phyloP scores from a whole-genome alignment of 2,888 invertebrate genomes.

The Cantharis nigra region DNA sequence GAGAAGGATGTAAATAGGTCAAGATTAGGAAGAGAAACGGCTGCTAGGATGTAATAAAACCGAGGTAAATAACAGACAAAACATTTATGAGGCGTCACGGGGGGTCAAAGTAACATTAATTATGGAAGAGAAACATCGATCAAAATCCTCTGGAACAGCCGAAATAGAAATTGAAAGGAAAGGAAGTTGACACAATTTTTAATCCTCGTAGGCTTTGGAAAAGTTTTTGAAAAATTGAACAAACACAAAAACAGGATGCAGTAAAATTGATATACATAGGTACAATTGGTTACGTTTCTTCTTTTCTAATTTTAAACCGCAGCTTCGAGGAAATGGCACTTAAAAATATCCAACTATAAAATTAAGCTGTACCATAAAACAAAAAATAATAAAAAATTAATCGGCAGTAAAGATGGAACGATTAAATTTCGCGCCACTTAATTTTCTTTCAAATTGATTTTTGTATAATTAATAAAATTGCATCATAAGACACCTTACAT shows the following conservation, averaged over 20 bases:
- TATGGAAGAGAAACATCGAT: background rate
- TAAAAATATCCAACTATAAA: background rate
- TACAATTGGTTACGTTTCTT: background rate
- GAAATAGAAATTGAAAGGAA: background rate
- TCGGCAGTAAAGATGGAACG: background rate
- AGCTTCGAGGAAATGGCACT: background rate
- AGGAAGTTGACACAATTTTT: too few relatives aligned
- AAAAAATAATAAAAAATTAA: background rate
- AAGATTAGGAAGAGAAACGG: constrained; percentile 3
- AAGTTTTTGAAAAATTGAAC: too few relatives aligned
- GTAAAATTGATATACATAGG: background rate
- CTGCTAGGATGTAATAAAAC: background rate
- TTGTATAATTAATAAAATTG: background rate
- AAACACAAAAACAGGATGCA: background rate
- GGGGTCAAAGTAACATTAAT: background rate
- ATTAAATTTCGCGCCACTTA: background rate
- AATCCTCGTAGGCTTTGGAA: background rate
- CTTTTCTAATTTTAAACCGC: background rate
- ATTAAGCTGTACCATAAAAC: background rate
- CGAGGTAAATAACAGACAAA: background rate
- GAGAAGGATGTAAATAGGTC: constrained; percentile 3
- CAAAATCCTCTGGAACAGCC: background rate
- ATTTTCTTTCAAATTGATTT: background rate
- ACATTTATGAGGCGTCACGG: background rate
- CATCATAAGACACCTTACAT: background rate